These are phyloP conservation scores for Athetis lepigone DNA, from an alignment of 2,888 invertebrate genomes.

Conservation along the genomic window DNA sequence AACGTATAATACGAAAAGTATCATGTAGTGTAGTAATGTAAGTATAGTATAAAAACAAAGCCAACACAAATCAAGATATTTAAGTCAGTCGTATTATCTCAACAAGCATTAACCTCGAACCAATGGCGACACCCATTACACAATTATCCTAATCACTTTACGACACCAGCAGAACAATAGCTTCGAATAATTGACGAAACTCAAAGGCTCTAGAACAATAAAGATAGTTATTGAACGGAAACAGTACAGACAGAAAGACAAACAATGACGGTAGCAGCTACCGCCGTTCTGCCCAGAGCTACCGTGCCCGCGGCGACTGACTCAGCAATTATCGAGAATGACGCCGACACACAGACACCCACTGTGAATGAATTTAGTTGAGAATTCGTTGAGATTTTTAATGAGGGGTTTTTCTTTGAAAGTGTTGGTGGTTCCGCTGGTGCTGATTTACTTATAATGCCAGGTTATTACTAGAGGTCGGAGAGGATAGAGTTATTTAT, in stretches of 20 bases:
- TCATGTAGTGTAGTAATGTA: too few species aligned
- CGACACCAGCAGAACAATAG: constrained; percentile 45
- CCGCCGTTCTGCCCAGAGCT: constrained; percentile 15
- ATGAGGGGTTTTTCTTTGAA: constrained; percentile 44
- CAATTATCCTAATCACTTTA: constrained; percentile 38
- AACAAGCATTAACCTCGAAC: neutral
- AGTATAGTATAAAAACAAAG: too few species aligned
- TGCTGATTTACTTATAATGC: neutral
- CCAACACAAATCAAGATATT: neutral
- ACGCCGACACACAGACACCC: constrained; percentile 49
- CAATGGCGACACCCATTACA: constrained; percentile 23
- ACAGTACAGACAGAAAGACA: constrained; percentile 43
- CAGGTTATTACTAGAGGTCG: too few species aligned
- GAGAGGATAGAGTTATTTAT: neutral
- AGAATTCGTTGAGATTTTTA: constrained; percentile 44
- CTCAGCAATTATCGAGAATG: constrained; percentile 64
- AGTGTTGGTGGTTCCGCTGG: constrained; percentile 25
- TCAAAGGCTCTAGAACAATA: constrained; percentile 44
- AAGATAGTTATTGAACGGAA: constrained; percentile 51
- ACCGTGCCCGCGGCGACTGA: constrained; percentile 53
- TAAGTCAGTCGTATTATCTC: neutral
- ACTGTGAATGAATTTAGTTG: constrained; percentile 44
- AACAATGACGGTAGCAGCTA: constrained; percentile 55
- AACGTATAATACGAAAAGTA: too few species aligned
- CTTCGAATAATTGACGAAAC: constrained; percentile 20